Conservation (phyloP, 2,113 vertebrate species). For the Haliaeetus leucogaster region DNA sequence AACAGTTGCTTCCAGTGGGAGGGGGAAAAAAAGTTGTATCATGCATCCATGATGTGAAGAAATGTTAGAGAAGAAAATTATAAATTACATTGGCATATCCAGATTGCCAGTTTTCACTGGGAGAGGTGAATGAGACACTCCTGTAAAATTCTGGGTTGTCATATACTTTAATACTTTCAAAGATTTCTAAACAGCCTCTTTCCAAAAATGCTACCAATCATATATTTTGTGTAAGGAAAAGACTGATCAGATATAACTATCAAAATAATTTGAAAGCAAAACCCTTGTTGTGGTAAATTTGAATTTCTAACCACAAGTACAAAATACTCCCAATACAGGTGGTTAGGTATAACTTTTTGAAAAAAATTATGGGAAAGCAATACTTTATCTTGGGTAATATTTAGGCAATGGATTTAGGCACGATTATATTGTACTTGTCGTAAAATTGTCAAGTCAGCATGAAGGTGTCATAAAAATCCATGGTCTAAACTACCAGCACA, state of each 20-base stretch:
- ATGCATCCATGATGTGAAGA: neutral
- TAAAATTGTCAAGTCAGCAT: neutral
- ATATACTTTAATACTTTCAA: neutral
- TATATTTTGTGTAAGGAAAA: neutral
- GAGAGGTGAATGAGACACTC: neutral
- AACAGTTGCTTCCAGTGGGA: neutral
- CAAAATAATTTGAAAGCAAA: neutral
- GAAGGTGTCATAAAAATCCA: neutral
- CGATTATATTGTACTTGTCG: neutral
- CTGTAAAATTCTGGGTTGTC: neutral
- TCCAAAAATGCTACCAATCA: neutral
- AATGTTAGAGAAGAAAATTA: neutral
- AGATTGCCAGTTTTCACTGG: neutral
- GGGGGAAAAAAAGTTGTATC: accelerated
- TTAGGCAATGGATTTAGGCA: neutral
- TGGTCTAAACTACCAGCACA: neutral
- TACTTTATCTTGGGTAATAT: neutral
- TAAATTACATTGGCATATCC: neutral
- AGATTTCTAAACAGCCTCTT: neutral
- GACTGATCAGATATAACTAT: neutral
- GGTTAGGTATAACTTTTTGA: neutral
- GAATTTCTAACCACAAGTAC: neutral
- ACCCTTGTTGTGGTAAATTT: neutral
- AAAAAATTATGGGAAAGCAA: neutral
- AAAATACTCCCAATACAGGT: neutral